A percentile compares a stretch with the other conserved stretches of the same genome.
Conservation (phyloP, 2,797 vertebrate genomes). For the Eospalax fontanierii region DNA sequence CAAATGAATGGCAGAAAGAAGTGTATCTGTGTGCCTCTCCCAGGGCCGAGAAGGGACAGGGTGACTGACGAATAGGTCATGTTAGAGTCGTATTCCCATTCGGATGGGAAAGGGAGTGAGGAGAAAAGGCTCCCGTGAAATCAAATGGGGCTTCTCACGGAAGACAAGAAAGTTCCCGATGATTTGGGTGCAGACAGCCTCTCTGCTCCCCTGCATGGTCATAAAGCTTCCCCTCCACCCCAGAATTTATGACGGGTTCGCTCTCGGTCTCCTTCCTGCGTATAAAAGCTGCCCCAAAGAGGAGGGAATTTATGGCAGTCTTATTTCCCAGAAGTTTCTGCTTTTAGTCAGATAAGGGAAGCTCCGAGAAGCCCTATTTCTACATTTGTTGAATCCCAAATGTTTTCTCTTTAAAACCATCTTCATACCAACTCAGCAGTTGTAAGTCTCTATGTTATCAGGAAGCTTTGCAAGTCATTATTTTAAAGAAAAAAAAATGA, state of each 20-base stretch:
- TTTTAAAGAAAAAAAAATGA: background rate
- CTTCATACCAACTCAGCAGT: background rate
- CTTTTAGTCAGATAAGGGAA: constrained; percentile 45
- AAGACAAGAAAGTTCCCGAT: background rate
- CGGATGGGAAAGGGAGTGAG: too few species aligned
- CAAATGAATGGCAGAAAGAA: background rate
- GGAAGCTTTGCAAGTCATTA: background rate
- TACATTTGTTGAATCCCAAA: constrained; percentile 20
- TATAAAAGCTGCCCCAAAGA: constrained; percentile 34
- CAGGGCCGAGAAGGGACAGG: background rate
- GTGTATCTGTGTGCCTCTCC: background rate
- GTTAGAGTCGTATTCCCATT: background rate
- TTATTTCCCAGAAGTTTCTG: constrained; percentile 47
- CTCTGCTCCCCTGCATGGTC: background rate
- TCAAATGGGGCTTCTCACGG: background rate
- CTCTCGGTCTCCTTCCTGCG: background rate
- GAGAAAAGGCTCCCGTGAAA: background rate
- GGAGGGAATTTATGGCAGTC: constrained; percentile 35
- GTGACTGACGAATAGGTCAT: background rate
- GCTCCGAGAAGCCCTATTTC: background rate
- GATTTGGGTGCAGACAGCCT: background rate
- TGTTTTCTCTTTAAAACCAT: constrained; percentile 4
- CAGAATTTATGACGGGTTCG: background rate
- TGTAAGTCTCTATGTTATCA: background rate
- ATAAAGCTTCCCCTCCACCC: background rate